Evolutionary conservation across 2,113 vertebrate species (phyloP).

Genomic region (Australoheros scitulus): DNA sequence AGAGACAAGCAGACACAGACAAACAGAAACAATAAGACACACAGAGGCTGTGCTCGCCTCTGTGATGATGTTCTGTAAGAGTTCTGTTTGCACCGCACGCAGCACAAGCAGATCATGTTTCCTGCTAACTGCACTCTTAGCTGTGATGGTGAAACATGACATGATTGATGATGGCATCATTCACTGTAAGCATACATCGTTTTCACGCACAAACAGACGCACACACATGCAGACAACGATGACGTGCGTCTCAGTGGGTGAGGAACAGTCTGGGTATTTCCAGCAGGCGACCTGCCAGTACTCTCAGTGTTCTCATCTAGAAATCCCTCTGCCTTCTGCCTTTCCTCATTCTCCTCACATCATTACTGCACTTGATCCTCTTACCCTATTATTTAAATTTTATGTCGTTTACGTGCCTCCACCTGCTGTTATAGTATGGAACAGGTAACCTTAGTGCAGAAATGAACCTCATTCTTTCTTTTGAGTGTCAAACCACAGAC

Average conservation of each 20-base stretch:
- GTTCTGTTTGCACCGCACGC: not conserved
- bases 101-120: not conserved
- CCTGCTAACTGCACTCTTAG: not conserved
- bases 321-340: constrained; percentile 50
- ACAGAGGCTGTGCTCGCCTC: not conserved
- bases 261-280: constrained; percentile 68
- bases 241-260: constrained; percentile 58
- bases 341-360: constrained; percentile 15
- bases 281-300: constrained; percentile 62
- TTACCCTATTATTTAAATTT: not conserved
- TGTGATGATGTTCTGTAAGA: constrained; percentile 19
- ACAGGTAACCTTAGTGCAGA: not conserved
- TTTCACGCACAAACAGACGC: constrained; percentile 10
- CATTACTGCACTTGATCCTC: not conserved
- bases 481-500: not conserved
- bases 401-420: not conserved
- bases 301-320: constrained; percentile 30
- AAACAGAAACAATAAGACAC: not conserved
- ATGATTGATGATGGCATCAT: constrained; percentile 21
- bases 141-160: not conserved
- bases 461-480: not conserved
- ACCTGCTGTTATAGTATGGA: fast-evolving
- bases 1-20: constrained; percentile 2
- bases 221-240: constrained; percentile 31
- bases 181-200: constrained; percentile 10